Base-by-base conservation (phyloP, 1,140 invertebrate species). In the Radopholus similis region DNA sequence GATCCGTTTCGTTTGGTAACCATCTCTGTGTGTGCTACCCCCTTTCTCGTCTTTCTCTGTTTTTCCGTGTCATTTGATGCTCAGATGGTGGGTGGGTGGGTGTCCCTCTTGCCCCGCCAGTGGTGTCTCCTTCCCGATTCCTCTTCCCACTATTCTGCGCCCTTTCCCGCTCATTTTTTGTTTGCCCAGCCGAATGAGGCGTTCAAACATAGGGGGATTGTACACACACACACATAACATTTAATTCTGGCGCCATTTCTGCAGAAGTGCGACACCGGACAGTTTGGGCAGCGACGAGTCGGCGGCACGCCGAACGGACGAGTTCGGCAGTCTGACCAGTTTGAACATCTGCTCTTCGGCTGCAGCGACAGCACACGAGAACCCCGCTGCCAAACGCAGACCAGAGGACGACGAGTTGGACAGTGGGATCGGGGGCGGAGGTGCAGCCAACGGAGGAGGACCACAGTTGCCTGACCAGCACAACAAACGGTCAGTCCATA, bases 401-500 rank as follows among this genome's bases (percentile, higher is more conserved):
- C 40, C 40, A 28, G 59, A 70, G 49, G 76, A 80, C 34, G 76
- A 78, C 64, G 75, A 77, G 64, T 64, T 77, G 54, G 76, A 80
- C 64, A 74, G 69, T 40, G 76, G 76, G 18, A 77, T 79, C 59
- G 76, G 76, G 11, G 63, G 53, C n/a, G 49, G 69, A 28, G 49
- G 32, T 35, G 56, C n/a, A 60, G 58, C 4, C 23, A 28, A 6
- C 18, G 58, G 40, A 47, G 56, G 32, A 40, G 26, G n/a, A 26
- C 30, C n/a, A 23, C 8, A 37, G 44, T 28, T 60, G 49, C 9
- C 21, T 32, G 23, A 32, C 8, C 38, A 60, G 37, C 38, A 47
- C 35, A 18, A 40, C 15, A 21, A 26, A 35, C n/a, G 56, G 34
- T n/a, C 56, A 21, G 8, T 30, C 40, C 38, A 11, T 23, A 28